Evolutionary conservation across 92 coral and sea anemone species (phyloP).

Genomic region (Chrysogorgia sp.): DNA sequence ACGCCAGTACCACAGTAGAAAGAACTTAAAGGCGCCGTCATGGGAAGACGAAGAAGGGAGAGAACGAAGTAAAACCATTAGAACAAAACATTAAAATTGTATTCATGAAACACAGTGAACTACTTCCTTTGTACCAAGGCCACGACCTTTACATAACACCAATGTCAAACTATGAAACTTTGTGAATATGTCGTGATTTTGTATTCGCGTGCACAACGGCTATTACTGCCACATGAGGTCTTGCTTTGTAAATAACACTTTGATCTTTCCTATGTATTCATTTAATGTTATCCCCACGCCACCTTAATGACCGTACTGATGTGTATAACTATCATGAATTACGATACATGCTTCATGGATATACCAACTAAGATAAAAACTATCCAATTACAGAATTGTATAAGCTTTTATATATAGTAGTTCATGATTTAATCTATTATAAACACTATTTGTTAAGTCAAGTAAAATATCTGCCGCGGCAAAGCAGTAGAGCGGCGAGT

Average conservation of each 20-base stretch:
- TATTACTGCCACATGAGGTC: background rate
- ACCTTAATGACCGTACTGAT: constrained; percentile 11
- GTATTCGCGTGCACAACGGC: background rate
- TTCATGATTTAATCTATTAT: no score
- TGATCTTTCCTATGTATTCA: constrained; percentile 21
- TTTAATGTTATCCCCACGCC: constrained; percentile 23
- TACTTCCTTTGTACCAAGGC: background rate
- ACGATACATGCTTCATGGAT: background rate
- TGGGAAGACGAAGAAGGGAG: no score
- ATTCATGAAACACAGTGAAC: background rate
- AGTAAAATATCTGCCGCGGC: no score
- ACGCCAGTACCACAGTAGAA: no score
- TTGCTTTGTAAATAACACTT: background rate
- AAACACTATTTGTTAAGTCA: no score
- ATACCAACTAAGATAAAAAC: no score
- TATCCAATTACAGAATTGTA: background rate
- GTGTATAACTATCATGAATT: background rate
- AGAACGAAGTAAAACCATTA: no score
- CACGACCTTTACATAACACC: background rate
- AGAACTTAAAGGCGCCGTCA: no score
- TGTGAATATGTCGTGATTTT: background rate
- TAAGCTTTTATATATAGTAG: background rate
- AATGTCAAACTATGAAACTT: background rate
- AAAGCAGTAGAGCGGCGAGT: background rate
- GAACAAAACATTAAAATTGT: no score